Evolutionary conservation across 2,797 vertebrate genomes (phyloP).

Genomic region (Syndactyla subalaris): DNA sequence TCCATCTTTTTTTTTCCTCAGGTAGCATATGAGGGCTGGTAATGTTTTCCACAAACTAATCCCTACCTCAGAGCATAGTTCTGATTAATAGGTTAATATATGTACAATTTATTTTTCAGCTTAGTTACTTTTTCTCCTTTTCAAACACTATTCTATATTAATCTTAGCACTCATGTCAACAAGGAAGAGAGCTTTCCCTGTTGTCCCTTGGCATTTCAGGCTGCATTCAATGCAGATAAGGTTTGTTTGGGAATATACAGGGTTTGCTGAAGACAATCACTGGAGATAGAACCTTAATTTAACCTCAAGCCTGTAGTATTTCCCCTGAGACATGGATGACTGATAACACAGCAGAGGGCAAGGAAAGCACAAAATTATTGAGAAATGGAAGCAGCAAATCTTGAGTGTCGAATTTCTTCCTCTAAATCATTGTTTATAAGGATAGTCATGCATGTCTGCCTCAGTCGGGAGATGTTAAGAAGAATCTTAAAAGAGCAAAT

Average conservation of each 20-base stretch:
- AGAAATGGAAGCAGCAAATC: conserved; percentile 64
- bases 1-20: neutral
- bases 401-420: conserved; percentile 53
- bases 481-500: conserved; percentile 13
- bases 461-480: neutral
- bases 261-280: conserved; percentile 74
- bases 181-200: conserved; percentile 18
- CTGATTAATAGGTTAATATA: conserved; percentile 47
- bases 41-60: neutral
- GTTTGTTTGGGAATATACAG: conserved; percentile 63
- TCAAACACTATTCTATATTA: conserved; percentile 16
- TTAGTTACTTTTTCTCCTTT: conserved; percentile 30
- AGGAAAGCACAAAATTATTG: conserved; percentile 74
- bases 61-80: neutral
- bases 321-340: conserved; percentile 71
- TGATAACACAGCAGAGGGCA: conserved; percentile 67
- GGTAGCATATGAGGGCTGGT: neutral
- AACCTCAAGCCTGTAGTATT: conserved; percentile 72
- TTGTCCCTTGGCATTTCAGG: conserved; percentile 39
- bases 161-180: conserved; percentile 28
- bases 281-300: conserved; percentile 76
- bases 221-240: conserved; percentile 65
- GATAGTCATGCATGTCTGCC: conserved; percentile 50
- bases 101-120: conserved; percentile 49
- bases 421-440: conserved; percentile 73